Base-by-base conservation (phyloP, 2,797 vertebrate species). In the Thripadectes ignobilis region DNA sequence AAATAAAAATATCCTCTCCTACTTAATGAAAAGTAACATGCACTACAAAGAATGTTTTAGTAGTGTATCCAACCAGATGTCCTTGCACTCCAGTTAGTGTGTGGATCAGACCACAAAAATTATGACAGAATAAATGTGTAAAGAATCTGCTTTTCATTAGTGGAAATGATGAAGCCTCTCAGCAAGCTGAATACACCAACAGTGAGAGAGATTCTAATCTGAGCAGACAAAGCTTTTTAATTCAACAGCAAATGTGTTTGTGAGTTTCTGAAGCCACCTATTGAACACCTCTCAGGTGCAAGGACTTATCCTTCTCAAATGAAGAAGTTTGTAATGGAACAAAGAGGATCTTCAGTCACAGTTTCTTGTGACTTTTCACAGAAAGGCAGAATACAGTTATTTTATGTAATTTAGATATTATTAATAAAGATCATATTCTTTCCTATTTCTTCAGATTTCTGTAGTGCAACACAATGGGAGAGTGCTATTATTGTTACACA, bases 11-110 rank as follows among this genome's bases (percentile, higher is more conserved):
- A 94, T 94, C 66, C 65, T 95, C 59, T 95, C 71, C 49, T 84
- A 59, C 96, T 97, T 96, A 96, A 93, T 94, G 88, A 97, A 94
- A 92, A 96, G 80, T 73, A 96, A 92, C 81, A 46, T 73, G 29
- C 65, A 78, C 59, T 93, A 69, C 80, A 96, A 95, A 96, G 89
- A 96, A 88, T 51, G 27, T 90, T 78, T 69, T 45, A 51, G 76
- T 24, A 92, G 65, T 49, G 46, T 55, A 89, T 93, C 92, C 76
- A 74, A 72, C 8, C 67, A 96, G 96, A 95, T 85, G 94, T 94
- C 96, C 88, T 97, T 97, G 96, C 74, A 77, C 94, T 88, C 59
- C 59, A 87, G 78, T 67, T 89, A 74, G 45, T 6, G 5, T 61
- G n/a, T 54, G 51, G 55, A 88, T 94, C 67, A 93, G 72, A 93